Evolutionary conservation across 1,140 invertebrate species (phyloP).

Genomic region (Drosophila rufa): DNA sequence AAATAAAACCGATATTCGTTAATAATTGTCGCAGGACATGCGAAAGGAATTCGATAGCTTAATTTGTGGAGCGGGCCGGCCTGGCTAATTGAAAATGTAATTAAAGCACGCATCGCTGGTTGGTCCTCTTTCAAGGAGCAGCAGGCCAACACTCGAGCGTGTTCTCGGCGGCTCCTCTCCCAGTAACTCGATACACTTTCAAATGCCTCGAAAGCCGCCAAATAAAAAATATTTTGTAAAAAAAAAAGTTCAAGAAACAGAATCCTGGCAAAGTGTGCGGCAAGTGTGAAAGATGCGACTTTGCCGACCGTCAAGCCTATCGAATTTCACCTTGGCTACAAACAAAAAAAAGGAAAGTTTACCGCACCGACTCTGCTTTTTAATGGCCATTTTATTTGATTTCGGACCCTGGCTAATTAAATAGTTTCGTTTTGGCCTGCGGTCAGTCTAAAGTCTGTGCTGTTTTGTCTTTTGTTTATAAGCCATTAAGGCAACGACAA

Average conservation of each 20-base stretch:
- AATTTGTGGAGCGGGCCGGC: conserved; percentile 62
- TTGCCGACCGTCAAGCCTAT: conserved; percentile 67
- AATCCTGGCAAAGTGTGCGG: conserved; percentile 70
- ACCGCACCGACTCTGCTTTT: conserved; percentile 13
- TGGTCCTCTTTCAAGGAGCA: conserved; percentile 46
- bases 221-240: conserved; percentile 13
- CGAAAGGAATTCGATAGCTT: conserved; percentile 80
- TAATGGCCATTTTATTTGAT: conserved; percentile 42
- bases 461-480: conserved; percentile 51
- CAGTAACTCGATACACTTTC: conserved; percentile 76
- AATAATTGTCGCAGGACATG: conserved; percentile 84
- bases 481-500: conserved; percentile 65
- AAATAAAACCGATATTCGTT: conserved; percentile 81
- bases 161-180: conserved; percentile 47
- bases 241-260: conserved; percentile 25
- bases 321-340: conserved; percentile 48
- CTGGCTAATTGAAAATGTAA: conserved; percentile 83
- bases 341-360: conserved; percentile 54
- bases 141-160: conserved; percentile 48
- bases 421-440: conserved; percentile 72
- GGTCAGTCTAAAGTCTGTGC: conserved; percentile 35
- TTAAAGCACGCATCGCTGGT: conserved; percentile 76
- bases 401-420: conserved; percentile 67
- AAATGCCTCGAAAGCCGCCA: conserved; percentile 53
- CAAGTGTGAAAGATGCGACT: conserved; percentile 78